phyloP scores from a whole-genome alignment of 2,797 vertebrate species.

The Dallia pectoralis region DNA sequence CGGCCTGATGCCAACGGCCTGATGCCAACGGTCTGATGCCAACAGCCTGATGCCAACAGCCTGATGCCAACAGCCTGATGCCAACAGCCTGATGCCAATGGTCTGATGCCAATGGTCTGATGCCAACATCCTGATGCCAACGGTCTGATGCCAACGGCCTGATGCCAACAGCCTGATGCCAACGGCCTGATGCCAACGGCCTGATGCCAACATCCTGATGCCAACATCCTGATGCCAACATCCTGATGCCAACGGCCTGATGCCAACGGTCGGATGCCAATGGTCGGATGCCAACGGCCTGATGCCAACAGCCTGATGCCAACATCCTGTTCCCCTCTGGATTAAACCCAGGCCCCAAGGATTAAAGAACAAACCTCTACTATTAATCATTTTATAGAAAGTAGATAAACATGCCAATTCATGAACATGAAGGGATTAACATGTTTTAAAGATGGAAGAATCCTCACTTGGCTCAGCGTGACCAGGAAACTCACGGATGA shows the following conservation, averaged over 20 bases:
- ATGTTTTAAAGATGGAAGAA: neutral
- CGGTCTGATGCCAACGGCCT: no score
- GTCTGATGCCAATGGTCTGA: no score
- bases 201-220: neutral
- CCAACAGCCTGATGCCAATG: neutral
- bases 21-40: no score
- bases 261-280: no score
- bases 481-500: no score
- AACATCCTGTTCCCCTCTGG: neutral
- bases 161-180: neutral
- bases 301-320: neutral
- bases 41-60: neutral
- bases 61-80: neutral
- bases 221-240: neutral
- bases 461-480: conserved; percentile 16
- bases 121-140: neutral
- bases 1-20: no score
- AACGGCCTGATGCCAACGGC: no score
- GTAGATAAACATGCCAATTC: neutral
- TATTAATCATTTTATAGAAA: neutral
- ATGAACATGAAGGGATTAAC: neutral
- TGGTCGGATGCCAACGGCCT: no score
- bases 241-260: neutral
- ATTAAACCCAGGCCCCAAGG: neutral
- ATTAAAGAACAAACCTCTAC: neutral